Evolutionary conservation across 2,888 invertebrate species (phyloP).

Genomic region (Synergus umbraculus): DNA sequence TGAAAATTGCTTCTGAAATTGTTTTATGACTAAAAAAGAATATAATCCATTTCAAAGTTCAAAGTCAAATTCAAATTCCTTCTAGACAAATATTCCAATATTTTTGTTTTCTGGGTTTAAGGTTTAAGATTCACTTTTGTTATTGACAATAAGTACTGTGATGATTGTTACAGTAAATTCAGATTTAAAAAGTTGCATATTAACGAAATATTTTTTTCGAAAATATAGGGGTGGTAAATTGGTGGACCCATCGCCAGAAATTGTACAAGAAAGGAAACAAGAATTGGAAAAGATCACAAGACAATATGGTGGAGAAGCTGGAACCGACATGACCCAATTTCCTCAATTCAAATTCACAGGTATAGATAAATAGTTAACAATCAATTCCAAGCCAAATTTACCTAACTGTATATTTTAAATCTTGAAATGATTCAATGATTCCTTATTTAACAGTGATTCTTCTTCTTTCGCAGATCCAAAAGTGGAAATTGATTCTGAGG

Average conservation of each 20-base stretch:
- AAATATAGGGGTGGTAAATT: conserved; percentile 87
- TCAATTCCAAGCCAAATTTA: background rate
- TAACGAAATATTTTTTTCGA: background rate
- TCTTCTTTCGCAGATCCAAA: conserved; percentile 63
- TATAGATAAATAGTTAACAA: conserved; percentile 48
- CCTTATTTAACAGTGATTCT: conserved; percentile 1
- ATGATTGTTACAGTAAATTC: too few relatives aligned
- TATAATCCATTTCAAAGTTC: background rate
- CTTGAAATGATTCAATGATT: background rate
- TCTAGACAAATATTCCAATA: too few relatives aligned
- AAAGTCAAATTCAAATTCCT: too few relatives aligned
- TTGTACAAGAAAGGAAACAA: conserved; percentile 85
- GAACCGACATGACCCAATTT: conserved; percentile 93
- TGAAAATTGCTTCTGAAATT: background rate
- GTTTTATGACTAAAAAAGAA: background rate
- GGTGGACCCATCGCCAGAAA: conserved; percentile 88
- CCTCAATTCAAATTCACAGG: conserved; percentile 90
- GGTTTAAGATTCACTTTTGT: too few relatives aligned
- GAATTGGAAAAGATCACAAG: conserved; percentile 90
- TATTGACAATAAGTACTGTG: too few relatives aligned
- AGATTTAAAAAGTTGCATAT: background rate
- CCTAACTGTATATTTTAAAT: conserved; percentile 23
- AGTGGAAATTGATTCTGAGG: conserved; percentile 51
- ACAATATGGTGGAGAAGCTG: conserved; percentile 86
- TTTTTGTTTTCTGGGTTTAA: too few relatives aligned